phyloP scores from a whole-genome alignment of 92 coral and sea anemone species.

The Virgularia gustaviana region DNA sequence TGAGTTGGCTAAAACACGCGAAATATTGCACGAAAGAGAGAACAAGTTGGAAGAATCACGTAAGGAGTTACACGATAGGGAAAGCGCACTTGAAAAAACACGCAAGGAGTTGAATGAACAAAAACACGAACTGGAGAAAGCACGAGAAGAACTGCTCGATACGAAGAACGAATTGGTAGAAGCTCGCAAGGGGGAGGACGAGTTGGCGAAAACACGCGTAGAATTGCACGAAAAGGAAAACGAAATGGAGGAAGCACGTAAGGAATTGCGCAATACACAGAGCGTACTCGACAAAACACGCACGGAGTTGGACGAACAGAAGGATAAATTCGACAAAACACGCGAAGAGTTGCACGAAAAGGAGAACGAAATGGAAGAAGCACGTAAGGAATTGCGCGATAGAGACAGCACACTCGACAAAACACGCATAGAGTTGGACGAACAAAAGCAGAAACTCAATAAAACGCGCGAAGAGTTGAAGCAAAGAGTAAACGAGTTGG shows the following conservation, averaged over 20 bases:
- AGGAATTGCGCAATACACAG: too few relatives aligned
- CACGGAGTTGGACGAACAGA: background rate
- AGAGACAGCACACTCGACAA: background rate
- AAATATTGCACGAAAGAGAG: too few relatives aligned
- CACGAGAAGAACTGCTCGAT: slow-evolving; percentile 9
- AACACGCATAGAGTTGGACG: background rate
- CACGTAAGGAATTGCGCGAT: background rate
- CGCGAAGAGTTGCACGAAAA: background rate
- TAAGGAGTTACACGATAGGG: too few relatives aligned
- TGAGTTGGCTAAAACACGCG: background rate
- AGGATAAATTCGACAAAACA: background rate
- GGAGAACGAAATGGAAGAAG: background rate
- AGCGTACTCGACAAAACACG: too few relatives aligned
- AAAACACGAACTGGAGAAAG: background rate
- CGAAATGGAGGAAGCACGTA: too few relatives aligned
- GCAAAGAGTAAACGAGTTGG: background rate
- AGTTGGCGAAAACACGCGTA: too few relatives aligned
- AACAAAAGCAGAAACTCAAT: background rate
- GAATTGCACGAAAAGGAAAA: too few relatives aligned
- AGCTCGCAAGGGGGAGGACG: too few relatives aligned
- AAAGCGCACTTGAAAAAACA: too few relatives aligned
- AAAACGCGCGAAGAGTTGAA: background rate
- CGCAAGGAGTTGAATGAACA: background rate
- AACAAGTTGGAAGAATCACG: too few relatives aligned
- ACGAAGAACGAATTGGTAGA: too few relatives aligned